Base-by-base conservation (phyloP, 2,113 vertebrate genomes). In the Prolemur simus region DNA sequence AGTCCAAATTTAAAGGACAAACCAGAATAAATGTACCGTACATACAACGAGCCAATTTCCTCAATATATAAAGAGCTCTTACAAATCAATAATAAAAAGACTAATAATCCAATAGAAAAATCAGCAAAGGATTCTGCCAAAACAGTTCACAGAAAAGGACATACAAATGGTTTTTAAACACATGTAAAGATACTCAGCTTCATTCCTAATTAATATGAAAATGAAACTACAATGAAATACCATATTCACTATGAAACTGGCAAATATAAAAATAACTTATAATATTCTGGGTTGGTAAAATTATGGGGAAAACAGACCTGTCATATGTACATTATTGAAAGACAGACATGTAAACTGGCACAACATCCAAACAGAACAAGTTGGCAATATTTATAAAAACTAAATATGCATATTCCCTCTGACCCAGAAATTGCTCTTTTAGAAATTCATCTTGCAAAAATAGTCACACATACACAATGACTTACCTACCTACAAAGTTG, bases 161-260 rank as follows among this genome's bases (percentile, higher is more conserved):
- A 94, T 76, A 64, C 21, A 87, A 34, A 47, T 56, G 9, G 32
- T 45, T 77, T 73, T 95, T 8, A 85, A 73, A 80, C 18, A 68
- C 8, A 49, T 17, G 6, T 34, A 56, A 83, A 92, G 49, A 86
- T 63, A 74, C 10, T 83, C 37, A 84, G 9, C 39, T 91, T 91
- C 39, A 80, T 4, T 84, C 56, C 49, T 54, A 87, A 73, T 49
- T 45, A 94, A 90, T 90, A 17, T 45, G 34, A 64, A 95, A 92
- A 86, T 71, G n/a, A 93, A 93, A 76, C n/a, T 73, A 86, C 3
- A 85, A 49, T n/a, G 80, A 54, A 96, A 68, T n/a, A 82, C 29
- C 45, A 56, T 64, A n/a, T 77, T 82, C 74, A 71, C 18, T 71
- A 71, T n/a, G n/a, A 89, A 89, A 87, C 18, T 90, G 21, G 4